phyloP scores from a whole-genome alignment of 2,888 invertebrate genomes.

The Acanthopleura granulata region DNA sequence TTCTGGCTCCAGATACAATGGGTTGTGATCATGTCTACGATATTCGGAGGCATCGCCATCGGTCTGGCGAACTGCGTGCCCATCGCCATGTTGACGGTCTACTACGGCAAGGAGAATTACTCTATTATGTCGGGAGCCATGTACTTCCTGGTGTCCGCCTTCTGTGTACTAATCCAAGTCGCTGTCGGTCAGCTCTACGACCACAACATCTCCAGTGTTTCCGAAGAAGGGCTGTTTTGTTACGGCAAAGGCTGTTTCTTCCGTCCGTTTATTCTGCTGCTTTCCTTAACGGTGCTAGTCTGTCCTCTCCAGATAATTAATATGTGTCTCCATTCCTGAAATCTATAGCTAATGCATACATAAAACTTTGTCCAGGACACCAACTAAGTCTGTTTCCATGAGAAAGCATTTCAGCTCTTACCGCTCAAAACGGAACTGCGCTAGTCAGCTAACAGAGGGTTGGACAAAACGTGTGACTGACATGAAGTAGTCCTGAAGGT shows the following conservation, averaged over 20 bases:
- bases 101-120: slow-evolving; percentile 16
- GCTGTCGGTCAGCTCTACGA: slow-evolving; percentile 12
- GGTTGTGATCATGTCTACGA: slow-evolving; percentile 6
- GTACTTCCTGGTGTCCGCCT: background rate
- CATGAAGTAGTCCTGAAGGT: no score
- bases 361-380: no score
- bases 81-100: slow-evolving; percentile 12
- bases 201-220: background rate
- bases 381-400: no score
- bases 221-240: background rate
- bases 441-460: no score
- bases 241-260: slow-evolving; percentile 15
- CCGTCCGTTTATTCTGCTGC: slow-evolving; percentile 7
- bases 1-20: background rate
- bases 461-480: no score
- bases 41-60: slow-evolving; percentile 7
- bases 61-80: slow-evolving; percentile 10
- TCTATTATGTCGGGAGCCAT: slow-evolving; percentile 7
- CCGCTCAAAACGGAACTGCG: no score
- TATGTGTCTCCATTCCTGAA: slow-evolving; percentile 7
- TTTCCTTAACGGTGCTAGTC: slow-evolving; percentile 16
- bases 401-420: no score
- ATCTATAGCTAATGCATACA: no score
- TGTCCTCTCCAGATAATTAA: background rate
- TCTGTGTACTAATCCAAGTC: slow-evolving; percentile 9